These are phyloP conservation scores for Diachasma alloeum DNA, from an alignment of 1,140 invertebrate species.

Conservation along the genomic window DNA sequence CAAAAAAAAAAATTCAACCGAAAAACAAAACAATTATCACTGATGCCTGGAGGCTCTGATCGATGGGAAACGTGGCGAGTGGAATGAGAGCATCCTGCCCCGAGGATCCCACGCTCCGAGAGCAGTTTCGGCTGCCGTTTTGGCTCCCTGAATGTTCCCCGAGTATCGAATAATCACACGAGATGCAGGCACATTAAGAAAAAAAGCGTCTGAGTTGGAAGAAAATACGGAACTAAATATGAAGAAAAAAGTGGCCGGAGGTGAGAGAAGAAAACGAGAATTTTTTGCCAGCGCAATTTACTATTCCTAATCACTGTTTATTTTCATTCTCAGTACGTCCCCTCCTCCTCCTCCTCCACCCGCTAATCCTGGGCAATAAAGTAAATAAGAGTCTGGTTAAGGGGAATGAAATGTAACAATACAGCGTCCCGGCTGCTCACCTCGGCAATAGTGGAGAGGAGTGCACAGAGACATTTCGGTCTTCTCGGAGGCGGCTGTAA, in stretches of 20 bases:
- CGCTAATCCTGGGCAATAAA: background rate
- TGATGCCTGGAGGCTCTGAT: background rate
- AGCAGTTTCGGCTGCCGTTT: conserved; percentile 14
- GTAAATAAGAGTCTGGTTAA: background rate
- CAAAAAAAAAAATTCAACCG: background rate
- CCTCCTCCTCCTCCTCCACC: background rate
- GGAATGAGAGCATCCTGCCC: background rate
- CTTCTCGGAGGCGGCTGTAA: conserved; percentile 29
- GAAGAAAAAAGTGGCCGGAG: background rate
- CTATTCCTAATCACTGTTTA: background rate
- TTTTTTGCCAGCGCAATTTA: background rate
- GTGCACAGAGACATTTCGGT: conserved; percentile 21
- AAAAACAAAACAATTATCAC: background rate
- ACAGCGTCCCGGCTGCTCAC: background rate
- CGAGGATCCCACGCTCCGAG: conserved; percentile 15
- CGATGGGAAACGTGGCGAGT: background rate
- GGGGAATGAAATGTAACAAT: background rate
- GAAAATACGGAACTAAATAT: background rate
- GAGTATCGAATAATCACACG: background rate
- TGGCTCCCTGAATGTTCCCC: background rate
- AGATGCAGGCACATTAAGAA: background rate
- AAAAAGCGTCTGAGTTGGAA: background rate
- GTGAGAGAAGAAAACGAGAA: background rate
- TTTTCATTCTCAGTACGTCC: background rate
- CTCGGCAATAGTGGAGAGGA: background rate